Percentiles rank a stretch among this genome's conserved stretches.
phyloP scores from a whole-genome alignment of 2,113 vertebrate species.

The Gymnogyps californianus region DNA sequence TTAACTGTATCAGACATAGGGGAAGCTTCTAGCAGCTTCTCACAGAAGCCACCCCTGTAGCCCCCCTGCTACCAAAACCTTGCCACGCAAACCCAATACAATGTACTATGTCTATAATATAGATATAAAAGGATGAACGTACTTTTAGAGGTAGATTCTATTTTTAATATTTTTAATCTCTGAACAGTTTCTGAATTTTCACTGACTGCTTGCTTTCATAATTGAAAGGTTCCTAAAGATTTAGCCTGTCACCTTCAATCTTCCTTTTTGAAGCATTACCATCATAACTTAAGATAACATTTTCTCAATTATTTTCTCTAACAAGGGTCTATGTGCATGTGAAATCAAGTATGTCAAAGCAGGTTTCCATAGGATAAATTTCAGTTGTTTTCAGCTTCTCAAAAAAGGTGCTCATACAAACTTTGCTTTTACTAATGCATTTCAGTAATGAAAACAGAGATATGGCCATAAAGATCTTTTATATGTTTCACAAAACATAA shows the following conservation, averaged over 20 bases:
- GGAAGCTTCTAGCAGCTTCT: too few relatives aligned
- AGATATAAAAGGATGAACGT: neutral
- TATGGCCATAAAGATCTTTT: conserved; percentile 57
- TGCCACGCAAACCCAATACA: too few relatives aligned
- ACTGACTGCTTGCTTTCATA: conserved; percentile 10
- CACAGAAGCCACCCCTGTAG: too few relatives aligned
- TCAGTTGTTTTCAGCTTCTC: conserved; percentile 55
- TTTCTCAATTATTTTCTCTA: conserved; percentile 56
- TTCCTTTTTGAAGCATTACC: conserved; percentile 27
- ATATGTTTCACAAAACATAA: conserved; percentile 55
- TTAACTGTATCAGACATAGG: too few relatives aligned
- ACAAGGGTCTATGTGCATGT: conserved; percentile 42
- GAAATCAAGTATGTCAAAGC: conserved; percentile 69
- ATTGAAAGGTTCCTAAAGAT: neutral
- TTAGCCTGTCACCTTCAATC: conserved; percentile 41
- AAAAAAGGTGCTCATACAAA: conserved; percentile 36
- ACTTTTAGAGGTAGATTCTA: neutral
- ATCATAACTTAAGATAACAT: conserved; percentile 64
- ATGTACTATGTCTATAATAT: neutral
- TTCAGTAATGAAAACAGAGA: conserved; percentile 64
- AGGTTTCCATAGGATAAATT: conserved; percentile 68
- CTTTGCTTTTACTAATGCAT: conserved; percentile 62
- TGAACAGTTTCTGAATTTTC: conserved; percentile 37
- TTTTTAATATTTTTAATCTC: neutral
- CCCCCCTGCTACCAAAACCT: too few relatives aligned